phyloP scores from a whole-genome alignment of 2,888 invertebrate genomes.

The Andrena camellia region DNA sequence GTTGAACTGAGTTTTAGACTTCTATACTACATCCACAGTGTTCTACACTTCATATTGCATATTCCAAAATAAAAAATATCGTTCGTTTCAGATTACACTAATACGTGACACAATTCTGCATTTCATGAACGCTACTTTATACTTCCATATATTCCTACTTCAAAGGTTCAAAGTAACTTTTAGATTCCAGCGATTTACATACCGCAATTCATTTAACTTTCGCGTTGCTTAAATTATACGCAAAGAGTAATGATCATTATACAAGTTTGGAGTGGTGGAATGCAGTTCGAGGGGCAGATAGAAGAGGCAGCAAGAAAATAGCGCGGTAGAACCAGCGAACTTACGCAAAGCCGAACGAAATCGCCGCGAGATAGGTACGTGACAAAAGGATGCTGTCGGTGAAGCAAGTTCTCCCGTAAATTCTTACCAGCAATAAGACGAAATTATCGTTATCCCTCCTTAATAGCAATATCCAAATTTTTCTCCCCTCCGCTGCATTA shows the following conservation, averaged over 20 bases:
- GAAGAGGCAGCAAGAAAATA: background rate
- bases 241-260: background rate
- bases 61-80: too few species aligned
- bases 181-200: background rate
- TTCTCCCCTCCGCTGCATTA: background rate
- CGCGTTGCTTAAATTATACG: constrained; percentile 6
- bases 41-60: too few species aligned
- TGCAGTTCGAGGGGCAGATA: background rate
- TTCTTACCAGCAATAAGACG: constrained; percentile 15
- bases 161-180: background rate
- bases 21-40: too few species aligned
- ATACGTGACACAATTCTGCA: too few species aligned
- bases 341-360: constrained; percentile 29
- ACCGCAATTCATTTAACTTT: background rate
- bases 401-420: constrained; percentile 22
- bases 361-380: constrained; percentile 12
- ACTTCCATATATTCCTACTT: too few species aligned
- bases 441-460: constrained; percentile 22
- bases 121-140: too few species aligned
- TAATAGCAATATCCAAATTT: constrained; percentile 26
- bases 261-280: constrained; percentile 25
- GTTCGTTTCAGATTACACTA: too few species aligned
- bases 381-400: constrained; percentile 41
- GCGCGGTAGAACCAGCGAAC: constrained; percentile 2
- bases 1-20: too few species aligned